A percentile compares a stretch with the other conserved stretches of the same genome.
phyloP scores from a whole-genome alignment of 2,113 vertebrate genomes.

The Camelus bactrianus region DNA sequence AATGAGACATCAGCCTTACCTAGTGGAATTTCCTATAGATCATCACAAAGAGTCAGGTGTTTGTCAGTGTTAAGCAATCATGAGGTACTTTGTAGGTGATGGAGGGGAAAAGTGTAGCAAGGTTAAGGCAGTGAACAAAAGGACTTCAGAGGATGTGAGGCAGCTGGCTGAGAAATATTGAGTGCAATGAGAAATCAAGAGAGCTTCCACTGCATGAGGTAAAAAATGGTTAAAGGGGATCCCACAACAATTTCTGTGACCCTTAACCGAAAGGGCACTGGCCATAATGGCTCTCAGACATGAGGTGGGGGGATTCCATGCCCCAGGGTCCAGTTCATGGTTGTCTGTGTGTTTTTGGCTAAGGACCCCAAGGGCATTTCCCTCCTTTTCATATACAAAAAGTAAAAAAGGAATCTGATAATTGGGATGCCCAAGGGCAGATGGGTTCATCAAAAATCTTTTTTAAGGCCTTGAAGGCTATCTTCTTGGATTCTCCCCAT shows the following conservation, averaged over 20 bases:
- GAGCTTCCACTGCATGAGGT: neutral
- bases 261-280: neutral
- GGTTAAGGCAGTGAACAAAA: neutral
- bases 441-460: neutral
- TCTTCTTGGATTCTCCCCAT: neutral
- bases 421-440: neutral
- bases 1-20: neutral
- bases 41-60: neutral
- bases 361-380: neutral
- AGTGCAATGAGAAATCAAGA: neutral
- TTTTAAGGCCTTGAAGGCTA: neutral
- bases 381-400: neutral
- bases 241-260: neutral
- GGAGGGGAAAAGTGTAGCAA: neutral
- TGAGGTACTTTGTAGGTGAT: neutral
- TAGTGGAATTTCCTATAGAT: neutral
- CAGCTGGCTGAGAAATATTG: neutral
- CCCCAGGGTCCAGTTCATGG: neutral
- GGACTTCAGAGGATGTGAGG: neutral
- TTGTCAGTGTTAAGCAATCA: neutral
- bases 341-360: neutral
- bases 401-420: neutral
- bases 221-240: neutral
- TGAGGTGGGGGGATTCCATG: rapidly evolving
- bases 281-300: neutral